A percentile compares a stretch with the other conserved stretches of the same genome.
Evolutionary conservation across 2,888 invertebrate genomes (phyloP).

Genomic region (Ennomos quercinarius): DNA sequence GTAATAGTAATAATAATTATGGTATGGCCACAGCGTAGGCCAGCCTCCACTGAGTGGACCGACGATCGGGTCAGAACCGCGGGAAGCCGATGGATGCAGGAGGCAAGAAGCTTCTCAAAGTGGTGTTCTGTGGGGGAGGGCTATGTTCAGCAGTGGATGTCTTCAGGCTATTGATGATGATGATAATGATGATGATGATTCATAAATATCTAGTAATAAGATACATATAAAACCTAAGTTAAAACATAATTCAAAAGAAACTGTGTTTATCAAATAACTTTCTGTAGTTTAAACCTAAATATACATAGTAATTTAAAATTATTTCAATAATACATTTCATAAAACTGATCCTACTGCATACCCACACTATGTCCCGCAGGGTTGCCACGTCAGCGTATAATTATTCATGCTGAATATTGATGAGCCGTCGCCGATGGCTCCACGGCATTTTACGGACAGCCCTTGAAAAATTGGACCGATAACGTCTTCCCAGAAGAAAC

Average conservation of each 20-base stretch:
- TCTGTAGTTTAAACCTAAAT: neutral
- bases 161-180: no score
- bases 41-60: no score
- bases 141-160: no score
- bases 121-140: no score
- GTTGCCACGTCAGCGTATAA: conserved; percentile 37
- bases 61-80: no score
- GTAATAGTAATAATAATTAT: neutral
- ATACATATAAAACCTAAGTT: no score
- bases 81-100: no score
- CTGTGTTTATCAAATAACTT: no score
- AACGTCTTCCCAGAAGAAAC: conserved; percentile 15
- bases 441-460: conserved; percentile 30
- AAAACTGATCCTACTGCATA: neutral
- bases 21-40: no score
- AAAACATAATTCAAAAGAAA: neutral
- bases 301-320: neutral
- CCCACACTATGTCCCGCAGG: conserved; percentile 4
- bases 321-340: neutral
- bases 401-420: conserved; percentile 51
- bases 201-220: no score
- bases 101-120: no score
- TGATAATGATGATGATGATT: no score
- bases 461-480: conserved; percentile 32
- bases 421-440: conserved; percentile 39